Base-by-base conservation (phyloP, 2,797 vertebrate species). In the Sparidentex hasta region DNA sequence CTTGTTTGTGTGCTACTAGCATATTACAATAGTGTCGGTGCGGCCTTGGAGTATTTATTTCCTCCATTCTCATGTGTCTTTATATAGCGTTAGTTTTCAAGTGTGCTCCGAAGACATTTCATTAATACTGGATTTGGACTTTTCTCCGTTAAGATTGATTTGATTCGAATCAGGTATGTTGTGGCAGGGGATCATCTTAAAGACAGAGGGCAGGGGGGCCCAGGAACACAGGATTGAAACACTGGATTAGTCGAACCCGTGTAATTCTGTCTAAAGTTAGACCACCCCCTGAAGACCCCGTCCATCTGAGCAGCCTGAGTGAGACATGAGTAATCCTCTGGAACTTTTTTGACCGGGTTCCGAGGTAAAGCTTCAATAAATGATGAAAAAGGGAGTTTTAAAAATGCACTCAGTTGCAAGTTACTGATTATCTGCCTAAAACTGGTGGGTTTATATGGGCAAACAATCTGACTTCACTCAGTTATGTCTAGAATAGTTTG, bases 351-450 rank as follows among this genome's bases (percentile, higher is more conserved):
- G 82, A 77, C 74, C 7, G 82, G 41, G 56, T 69, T 33, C 12
- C 65, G 27, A 71, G 74, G 62, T 21, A 58, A 58, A 68, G 52
- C 52, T 58, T 82, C 25, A 56, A 82, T 78, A 86, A 71, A 82
- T 58, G 68, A 80, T 62, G 58, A 78, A 70, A 76, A 72, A 64
- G 59, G 51, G 63, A 58, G 71, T 27, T 27, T 71, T 80, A 44
- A 76, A 85, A 72, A 72, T 1, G 50, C 51, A 83, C 72, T 76
- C 56, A 62, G 25, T 71, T 78, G 11, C 1, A 71, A 65, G 25
- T 76, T 82, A 65, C 56, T 74, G 65, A 87, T 83, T 74, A 85
- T 65, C 72, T 83, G 74, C 56, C 57, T 38, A 47, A 67, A 74
- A 66, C 27, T 55, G 58, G 25, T 27, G 3, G 27, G 27, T 27